phyloP scores from a whole-genome alignment of 2,113 vertebrate species.

The Melanerpes aurifrons region DNA sequence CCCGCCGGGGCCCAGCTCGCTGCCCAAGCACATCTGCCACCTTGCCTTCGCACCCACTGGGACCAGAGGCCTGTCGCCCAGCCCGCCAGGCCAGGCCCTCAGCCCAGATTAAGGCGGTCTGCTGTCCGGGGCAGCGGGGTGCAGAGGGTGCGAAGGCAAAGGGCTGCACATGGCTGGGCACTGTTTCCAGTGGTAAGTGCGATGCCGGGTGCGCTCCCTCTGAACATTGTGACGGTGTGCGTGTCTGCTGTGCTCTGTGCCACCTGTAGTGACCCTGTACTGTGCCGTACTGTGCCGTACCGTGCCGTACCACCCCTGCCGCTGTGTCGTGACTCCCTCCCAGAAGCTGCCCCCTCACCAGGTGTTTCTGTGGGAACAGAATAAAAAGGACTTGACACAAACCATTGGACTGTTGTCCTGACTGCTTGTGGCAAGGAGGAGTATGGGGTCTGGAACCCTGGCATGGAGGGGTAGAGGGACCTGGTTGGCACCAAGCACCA shows the following conservation, averaged over 20 bases:
- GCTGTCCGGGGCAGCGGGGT: neutral
- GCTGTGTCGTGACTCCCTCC: slow-evolving; percentile 93
- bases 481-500: neutral
- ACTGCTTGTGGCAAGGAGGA: neutral
- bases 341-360: slow-evolving; percentile 89
- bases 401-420: slow-evolving; percentile 15
- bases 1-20: slow-evolving; percentile 76
- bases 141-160: slow-evolving; percentile 66
- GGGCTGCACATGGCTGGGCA: slow-evolving; percentile 77
- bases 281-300: slow-evolving; percentile 56
- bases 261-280: slow-evolving; percentile 89
- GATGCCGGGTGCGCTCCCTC: slow-evolving; percentile 89
- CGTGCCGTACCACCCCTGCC: slow-evolving; percentile 75
- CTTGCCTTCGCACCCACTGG: slow-evolving; percentile 65
- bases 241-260: slow-evolving; percentile 95
- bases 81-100: slow-evolving; percentile 74
- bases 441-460: accelerated
- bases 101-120: neutral
- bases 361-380: slow-evolving; percentile 94
- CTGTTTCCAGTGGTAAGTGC: slow-evolving; percentile 89
- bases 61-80: slow-evolving; percentile 75
- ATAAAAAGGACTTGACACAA: slow-evolving; percentile 91
- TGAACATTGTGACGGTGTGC: slow-evolving; percentile 95
- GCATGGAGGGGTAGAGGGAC: accelerated
- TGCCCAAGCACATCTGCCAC: slow-evolving; percentile 83